Evolutionary conservation across 2,113 vertebrate genomes (phyloP), one percentile per base, ranked within the genome.

Genomic region (Heterotis niloticus): DNA sequence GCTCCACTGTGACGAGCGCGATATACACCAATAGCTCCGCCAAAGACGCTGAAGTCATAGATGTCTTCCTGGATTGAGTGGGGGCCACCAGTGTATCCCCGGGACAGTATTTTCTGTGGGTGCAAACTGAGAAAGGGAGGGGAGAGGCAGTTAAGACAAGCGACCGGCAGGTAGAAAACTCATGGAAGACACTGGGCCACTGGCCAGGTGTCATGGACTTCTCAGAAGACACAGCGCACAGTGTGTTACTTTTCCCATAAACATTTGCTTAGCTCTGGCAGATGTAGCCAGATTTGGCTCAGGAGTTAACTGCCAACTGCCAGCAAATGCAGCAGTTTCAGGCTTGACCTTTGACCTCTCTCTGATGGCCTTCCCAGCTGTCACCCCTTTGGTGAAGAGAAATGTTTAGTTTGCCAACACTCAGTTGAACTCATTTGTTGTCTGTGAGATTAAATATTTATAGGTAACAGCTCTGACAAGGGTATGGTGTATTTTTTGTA

Each of bases 111-210:
- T 44, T 44, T 4, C 34, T 44, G 34, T 44, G 34, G 34, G 3
- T 44, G 34, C 60, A 4, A 17, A 13, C 3, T n/a, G 3, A 44
- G 34, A 44, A 7, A 7, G 34, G 34, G 34, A 44, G 60, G 60
- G 60, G 20, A 62, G 20, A 24, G 18, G 5, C 29, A 77, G 56
- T 82, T 79, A 77, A 86, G 80, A 82, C 87, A 89, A 85, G 87
- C 89, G 87, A 87, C 85, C 67, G 51, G 56, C 88, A 88, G 86
- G 85, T 87, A 85, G 14, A 79, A 80, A 84, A 88, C 88, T 87
- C 83, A 86, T 83, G 88, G 87, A 88, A 90, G 90, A 86, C 75
- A 52, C 81, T 10, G 59, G 2, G 59, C 59, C 59, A 62, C 59
- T 62, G 60, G 60, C 20, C 60, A 79, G 88, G 84, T 79, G 84